Conservation (phyloP, 2,888 invertebrate species). For the Tuberolachnus salignus region DNA sequence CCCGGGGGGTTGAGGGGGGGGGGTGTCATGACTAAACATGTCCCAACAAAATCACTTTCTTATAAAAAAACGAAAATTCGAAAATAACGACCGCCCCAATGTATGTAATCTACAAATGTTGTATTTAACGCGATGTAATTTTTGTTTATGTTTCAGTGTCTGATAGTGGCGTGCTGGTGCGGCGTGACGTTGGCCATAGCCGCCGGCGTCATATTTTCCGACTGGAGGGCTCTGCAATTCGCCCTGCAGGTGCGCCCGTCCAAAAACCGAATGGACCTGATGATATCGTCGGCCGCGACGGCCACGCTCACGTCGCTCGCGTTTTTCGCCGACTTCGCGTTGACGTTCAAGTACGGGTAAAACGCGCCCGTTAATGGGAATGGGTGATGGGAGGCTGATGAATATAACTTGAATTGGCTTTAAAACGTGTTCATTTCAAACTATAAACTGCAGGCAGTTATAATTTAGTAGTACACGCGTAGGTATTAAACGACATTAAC, state of each 20-base stretch:
- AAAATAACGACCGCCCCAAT: no score
- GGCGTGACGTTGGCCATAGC: constrained; percentile 71
- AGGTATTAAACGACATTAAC: no score
- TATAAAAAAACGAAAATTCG: no score
- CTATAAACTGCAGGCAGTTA: no score
- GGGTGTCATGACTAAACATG: no score
- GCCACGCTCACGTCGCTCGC: constrained; percentile 69
- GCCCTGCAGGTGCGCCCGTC: constrained; percentile 68
- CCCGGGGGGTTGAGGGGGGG: no score
- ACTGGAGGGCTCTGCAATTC: constrained; percentile 64
- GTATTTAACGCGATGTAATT: neutral
- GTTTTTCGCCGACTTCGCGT: constrained; percentile 70
- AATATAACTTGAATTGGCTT: neutral
- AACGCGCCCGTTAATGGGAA: neutral
- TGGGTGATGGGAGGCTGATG: no score
- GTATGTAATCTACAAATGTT: no score
- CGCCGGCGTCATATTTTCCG: constrained; percentile 70
- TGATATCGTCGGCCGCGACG: constrained; percentile 71
- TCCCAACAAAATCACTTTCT: no score
- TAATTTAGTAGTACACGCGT: no score
- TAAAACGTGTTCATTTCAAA: neutral
- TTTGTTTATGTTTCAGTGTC: constrained; percentile 63
- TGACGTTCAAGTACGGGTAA: constrained; percentile 65
- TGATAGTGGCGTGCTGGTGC: constrained; percentile 70
- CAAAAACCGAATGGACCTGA: constrained; percentile 72